These are phyloP conservation scores for Chrysolina oricalcia DNA, from an alignment of 2,888 invertebrate genomes.

Conservation along the genomic window DNA sequence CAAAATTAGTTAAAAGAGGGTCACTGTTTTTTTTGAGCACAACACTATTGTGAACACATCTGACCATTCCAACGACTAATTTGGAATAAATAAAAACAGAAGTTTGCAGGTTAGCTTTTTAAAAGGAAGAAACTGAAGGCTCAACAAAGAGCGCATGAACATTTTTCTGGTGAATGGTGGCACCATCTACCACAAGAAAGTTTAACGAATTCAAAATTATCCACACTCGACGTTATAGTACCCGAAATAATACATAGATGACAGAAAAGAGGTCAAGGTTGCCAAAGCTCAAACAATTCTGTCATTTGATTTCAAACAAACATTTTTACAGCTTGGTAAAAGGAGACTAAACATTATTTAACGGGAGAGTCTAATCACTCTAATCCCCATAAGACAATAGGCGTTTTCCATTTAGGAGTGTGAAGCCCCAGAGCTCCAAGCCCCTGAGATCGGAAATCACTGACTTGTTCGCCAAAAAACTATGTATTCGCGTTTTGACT, in stretches of 20 bases:
- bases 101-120: conserved; percentile 23
- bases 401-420: no score
- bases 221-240: no score
- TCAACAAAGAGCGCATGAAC: neutral
- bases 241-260: neutral
- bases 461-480: no score
- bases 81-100: conserved; percentile 9
- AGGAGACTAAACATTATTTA: no score
- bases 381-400: no score
- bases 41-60: neutral
- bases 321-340: no score
- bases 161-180: neutral
- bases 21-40: neutral
- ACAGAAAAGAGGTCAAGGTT: neutral
- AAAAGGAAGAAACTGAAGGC: neutral
- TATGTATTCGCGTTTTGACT: no score
- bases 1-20: neutral
- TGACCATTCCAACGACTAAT: conserved; percentile 1
- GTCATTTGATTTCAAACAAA: no score
- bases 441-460: no score
- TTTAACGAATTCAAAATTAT: neutral
- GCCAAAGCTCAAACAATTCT: no score
- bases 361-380: no score
- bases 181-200: neutral
- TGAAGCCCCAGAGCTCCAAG: no score